Base-by-base conservation (phyloP, 2,888 invertebrate species). In the Dorcus hopei region DNA sequence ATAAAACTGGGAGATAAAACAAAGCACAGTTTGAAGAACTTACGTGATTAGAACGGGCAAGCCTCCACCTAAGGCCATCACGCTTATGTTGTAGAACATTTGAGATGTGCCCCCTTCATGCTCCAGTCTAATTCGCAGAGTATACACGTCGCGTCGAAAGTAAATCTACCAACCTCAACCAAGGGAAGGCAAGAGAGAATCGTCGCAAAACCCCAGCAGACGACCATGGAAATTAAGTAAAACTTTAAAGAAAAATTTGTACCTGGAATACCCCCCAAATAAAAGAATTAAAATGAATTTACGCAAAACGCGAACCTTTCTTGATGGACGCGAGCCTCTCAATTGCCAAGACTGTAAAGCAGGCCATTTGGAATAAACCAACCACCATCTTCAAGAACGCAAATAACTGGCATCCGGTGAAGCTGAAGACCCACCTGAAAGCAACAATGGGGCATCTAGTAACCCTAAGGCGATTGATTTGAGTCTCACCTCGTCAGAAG, bases 301-400 rank as follows among this genome's bases (percentile, higher is more conserved):
- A 45, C 16, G 3, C 1, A 9, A 43, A 11, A 49, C n/a, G 73
- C 75, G 64, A 61, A 82, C 83, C 82, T 71, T 78, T 76, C 73
- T 79, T 79, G 56, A 80, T 80, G 72, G 80, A 69, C 65, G 81
- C 72, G 76, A 81, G 82, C 69, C 83, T 77, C 70, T 84, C 83
- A 68, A 83, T 67, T 65, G 82, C 79, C 62, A 82, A 74, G 26
- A 80, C 73, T 54, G 81, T 73, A 62, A 83, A 68, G 52, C 81
- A 79, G 62, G 77, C 74, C 75, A 83, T 81, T 79, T 83, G 83
- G 71, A 81, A 81, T 61, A 82, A 77, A 72, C 82, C 82, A 71
- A 82, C 79, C 67, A 83, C 80, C 72, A 82, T 82, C 69, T 81
- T 81, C 66, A 83, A 73, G 74, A 83, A 83, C 58, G 81, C 83